These are phyloP conservation scores for Neopelma chrysocephalum DNA, from an alignment of 2,797 vertebrate genomes.

Conservation along the genomic window DNA sequence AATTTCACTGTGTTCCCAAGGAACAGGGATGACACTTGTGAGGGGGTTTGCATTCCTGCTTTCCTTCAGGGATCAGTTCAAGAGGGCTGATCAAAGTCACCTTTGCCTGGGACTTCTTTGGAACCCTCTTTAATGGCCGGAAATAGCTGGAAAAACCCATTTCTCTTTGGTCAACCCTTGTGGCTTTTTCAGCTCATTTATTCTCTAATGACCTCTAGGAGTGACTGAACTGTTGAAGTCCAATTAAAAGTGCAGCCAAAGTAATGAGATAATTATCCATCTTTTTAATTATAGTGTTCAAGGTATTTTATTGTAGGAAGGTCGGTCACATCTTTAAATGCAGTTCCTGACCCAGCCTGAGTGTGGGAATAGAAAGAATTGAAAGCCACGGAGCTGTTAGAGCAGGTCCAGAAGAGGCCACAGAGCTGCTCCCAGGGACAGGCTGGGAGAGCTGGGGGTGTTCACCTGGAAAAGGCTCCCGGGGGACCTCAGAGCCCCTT, in stretches of 20 bases:
- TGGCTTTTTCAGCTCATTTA: neutral
- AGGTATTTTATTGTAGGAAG: no score
- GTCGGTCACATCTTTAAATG: neutral
- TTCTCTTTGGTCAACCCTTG: neutral
- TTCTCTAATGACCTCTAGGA: neutral
- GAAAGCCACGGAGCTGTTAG: neutral
- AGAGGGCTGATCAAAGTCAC: neutral
- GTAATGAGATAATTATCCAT: accelerated
- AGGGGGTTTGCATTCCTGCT: neutral
- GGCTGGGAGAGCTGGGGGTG: neutral
- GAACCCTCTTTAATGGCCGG: neutral
- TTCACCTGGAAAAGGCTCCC: neutral
- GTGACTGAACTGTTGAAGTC: neutral
- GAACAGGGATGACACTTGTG: accelerated
- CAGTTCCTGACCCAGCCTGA: neutral
- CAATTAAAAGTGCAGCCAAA: neutral
- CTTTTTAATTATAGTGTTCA: neutral
- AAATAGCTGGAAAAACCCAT: neutral
- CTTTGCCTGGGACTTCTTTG: neutral
- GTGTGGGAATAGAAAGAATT: no score
- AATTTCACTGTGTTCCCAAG: neutral
- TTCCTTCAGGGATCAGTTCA: neutral
- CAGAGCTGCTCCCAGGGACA: neutral
- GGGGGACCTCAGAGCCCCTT: neutral
- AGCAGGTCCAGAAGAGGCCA: neutral